Percentiles rank a stretch among this genome's conserved stretches.
Evolutionary conservation across 2,888 invertebrate genomes (phyloP).

Genomic region (Brenthis daphne): DNA sequence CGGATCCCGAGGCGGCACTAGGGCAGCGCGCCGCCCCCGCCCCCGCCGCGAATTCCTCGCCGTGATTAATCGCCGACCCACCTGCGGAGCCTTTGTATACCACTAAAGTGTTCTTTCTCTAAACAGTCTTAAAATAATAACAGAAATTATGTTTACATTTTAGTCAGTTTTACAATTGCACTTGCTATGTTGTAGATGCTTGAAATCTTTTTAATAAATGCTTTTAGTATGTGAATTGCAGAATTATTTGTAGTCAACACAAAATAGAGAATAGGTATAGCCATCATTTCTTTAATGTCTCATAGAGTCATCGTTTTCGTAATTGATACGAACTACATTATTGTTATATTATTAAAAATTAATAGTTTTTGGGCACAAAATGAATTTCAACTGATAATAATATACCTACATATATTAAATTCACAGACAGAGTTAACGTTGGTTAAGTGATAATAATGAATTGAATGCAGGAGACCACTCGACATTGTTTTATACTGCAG

Average conservation of each 20-base stretch:
- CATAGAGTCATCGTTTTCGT: too few species aligned
- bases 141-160: conserved; percentile 29
- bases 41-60: conserved; percentile 60
- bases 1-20: conserved; percentile 70
- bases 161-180: conserved; percentile 17
- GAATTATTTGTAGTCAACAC: too few species aligned
- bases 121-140: conserved; percentile 48
- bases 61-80: conserved; percentile 77
- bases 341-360: too few species aligned
- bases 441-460: conserved; percentile 13
- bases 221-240: too few species aligned
- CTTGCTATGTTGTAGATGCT: too few species aligned
- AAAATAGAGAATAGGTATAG: too few species aligned
- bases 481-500: conserved; percentile 18
- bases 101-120: conserved; percentile 47
- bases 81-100: conserved; percentile 77
- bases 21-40: conserved; percentile 58
- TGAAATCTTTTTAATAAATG: too few species aligned
- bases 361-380: too few species aligned
- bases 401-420: too few species aligned
- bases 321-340: too few species aligned
- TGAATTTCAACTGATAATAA: too few species aligned
- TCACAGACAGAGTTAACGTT: not conserved
- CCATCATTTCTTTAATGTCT: too few species aligned
- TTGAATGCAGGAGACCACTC: conserved; percentile 17